Evolutionary conservation across 1,140 invertebrate species (phyloP).

Genomic region (Rhagoletis pomonella): DNA sequence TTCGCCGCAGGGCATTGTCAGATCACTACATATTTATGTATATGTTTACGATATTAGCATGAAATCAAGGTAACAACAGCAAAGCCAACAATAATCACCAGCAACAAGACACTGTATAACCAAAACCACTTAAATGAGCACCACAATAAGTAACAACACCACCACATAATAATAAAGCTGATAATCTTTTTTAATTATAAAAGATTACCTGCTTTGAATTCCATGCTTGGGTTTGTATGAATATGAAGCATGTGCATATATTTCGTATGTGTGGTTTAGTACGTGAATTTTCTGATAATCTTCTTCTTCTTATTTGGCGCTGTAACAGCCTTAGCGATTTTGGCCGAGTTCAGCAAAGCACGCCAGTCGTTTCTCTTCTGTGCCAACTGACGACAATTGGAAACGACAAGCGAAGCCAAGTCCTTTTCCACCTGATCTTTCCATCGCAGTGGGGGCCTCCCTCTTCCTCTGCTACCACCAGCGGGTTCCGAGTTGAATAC

Average conservation of each 20-base stretch:
- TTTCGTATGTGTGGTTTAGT: not conserved
- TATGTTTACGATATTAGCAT: slow-evolving; percentile 34
- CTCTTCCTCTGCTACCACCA: too few relatives aligned
- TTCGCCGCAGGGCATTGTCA: not conserved
- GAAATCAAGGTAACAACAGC: slow-evolving; percentile 40
- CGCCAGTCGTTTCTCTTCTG: too few relatives aligned
- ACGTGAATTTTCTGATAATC: not conserved
- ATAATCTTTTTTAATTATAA: slow-evolving; percentile 40
- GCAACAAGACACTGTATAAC: not conserved
- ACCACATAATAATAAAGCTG: slow-evolving; percentile 16
- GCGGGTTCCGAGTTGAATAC: too few relatives aligned
- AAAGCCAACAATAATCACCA: not conserved
- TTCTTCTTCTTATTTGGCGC: too few relatives aligned
- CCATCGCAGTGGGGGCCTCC: too few relatives aligned
- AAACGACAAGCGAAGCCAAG: too few relatives aligned
- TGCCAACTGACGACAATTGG: too few relatives aligned
- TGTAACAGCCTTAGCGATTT: too few relatives aligned
- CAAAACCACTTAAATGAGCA: slow-evolving; percentile 17
- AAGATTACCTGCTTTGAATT: slow-evolving; percentile 33
- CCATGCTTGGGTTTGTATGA: not conserved
- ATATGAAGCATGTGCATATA: not conserved
- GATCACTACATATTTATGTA: slow-evolving; percentile 13
- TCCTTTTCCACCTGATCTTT: too few relatives aligned
- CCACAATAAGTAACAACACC: slow-evolving; percentile 11
- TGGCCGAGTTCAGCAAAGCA: too few relatives aligned